Evolutionary conservation across 2,113 vertebrate species (phyloP), one percentile per base, ranked within the genome.

Genomic region (Marmota monax): DNA sequence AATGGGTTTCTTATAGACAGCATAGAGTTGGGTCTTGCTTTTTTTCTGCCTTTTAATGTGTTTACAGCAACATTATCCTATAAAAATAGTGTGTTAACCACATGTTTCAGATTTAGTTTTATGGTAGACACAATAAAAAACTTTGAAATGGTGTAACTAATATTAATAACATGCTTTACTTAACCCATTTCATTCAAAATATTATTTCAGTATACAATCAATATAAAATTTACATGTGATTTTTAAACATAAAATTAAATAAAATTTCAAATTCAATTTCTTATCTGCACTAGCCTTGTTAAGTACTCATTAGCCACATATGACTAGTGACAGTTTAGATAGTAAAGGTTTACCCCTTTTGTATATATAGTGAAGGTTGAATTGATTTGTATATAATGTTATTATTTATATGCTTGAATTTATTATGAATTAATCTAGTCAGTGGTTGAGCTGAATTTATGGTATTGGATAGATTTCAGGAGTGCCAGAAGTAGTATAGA

Each of bases 61-160:
- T 72, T 73, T 84, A 89, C 17, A 74, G 11, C 39, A 73, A 42
- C 20, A 85, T 20, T 82, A 42, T 14, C n/a, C 20, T 61, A 16
- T 32, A 86, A 56, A 92, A 96, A 48, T n/a, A 67, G 20, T 70
- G 61, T 88, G 23, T 48, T 74, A 69, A 53, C 18, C 17, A 69
- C 29, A 69, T 76, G 39, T 32, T 20, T 69, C 39, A 94, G 42
- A 69, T 65, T 42, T 84, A 25, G 25, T 82, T 77, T 89, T 69
- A 17, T 88, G 45, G 11, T 37, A 76, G 4, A 48, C n/a, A 88
- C 5, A 37, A 61, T 53, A 72, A 67, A 84, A 85, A n/a, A 2
- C 22, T 95, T 65, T 61, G 17, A 83, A 87, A 93, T 67, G 6
- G 13, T 88, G 51, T 88, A 92, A 77, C 94, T 72, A 77, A 85